Evolutionary conservation across 2,797 vertebrate species (phyloP).

Genomic region (Orestias chungarensis): DNA sequence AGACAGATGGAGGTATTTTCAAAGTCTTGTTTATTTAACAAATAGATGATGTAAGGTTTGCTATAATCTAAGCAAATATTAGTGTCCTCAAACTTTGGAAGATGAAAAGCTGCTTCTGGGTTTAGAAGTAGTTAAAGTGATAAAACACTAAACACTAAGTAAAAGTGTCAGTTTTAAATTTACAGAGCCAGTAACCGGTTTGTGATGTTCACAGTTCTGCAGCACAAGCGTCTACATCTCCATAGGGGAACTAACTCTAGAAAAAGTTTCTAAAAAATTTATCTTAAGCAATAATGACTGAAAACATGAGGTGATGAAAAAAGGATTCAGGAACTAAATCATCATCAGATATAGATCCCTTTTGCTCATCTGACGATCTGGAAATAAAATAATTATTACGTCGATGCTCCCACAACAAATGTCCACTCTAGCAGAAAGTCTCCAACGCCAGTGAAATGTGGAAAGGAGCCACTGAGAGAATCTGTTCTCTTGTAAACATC

Average conservation of each 20-base stretch:
- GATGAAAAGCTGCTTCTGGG: not conserved
- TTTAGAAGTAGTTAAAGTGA: not conserved
- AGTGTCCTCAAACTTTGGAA: no score
- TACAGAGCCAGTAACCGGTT: not conserved
- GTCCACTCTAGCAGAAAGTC: conserved; percentile 17
- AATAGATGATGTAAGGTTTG: no score
- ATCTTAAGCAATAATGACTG: not conserved
- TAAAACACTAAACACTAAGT: not conserved
- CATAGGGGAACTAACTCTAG: not conserved
- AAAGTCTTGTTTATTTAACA: no score
- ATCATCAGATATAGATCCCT: not conserved
- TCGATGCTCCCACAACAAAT: not conserved
- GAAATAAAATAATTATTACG: not conserved
- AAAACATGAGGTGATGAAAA: not conserved
- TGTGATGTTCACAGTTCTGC: not conserved
- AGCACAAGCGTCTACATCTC: not conserved
- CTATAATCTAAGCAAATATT: no score
- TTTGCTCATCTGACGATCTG: not conserved
- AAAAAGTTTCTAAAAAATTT: not conserved
- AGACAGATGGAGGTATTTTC: no score
- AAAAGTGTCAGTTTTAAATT: not conserved
- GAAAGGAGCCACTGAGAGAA: conserved; percentile 38
- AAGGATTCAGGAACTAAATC: not conserved
- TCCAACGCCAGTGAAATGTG: conserved; percentile 39
- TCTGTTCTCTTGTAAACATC: conserved; percentile 60